Evolutionary conservation across 2,113 vertebrate genomes (phyloP).

Genomic region (Phylloscopus trochilus): DNA sequence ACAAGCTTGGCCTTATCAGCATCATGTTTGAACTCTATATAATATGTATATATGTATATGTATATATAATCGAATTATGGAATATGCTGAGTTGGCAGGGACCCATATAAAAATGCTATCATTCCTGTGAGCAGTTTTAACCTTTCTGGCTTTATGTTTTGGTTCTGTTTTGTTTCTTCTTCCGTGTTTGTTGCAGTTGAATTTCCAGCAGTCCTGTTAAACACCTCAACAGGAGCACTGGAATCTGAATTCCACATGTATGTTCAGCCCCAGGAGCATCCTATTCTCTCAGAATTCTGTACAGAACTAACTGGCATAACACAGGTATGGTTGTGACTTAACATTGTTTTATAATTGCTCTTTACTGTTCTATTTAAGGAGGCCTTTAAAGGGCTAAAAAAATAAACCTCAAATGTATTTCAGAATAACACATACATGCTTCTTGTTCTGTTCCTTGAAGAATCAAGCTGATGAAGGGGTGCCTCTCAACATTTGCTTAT

Average conservation of each 20-base stretch:
- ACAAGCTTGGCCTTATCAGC: too few relatives aligned
- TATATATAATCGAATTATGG: neutral
- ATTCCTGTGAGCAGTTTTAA: neutral
- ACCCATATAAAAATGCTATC: neutral
- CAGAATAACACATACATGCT: neutral
- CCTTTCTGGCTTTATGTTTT: too few relatives aligned
- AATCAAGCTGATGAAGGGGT: constrained; percentile 87
- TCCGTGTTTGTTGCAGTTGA: constrained; percentile 77
- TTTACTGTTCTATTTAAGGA: neutral
- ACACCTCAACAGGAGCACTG: constrained; percentile 78
- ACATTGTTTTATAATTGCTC: neutral
- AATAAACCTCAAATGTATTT: neutral
- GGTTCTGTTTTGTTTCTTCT: neutral
- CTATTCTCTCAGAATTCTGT: constrained; percentile 87
- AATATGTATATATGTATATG: neutral
- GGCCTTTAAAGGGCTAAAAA: neutral
- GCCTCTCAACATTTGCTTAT: constrained; percentile 89
- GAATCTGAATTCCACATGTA: constrained; percentile 91
- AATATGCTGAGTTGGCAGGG: neutral
- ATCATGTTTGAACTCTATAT: neutral
- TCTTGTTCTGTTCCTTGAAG: constrained; percentile 67
- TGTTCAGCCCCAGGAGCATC: constrained; percentile 91
- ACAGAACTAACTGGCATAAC: constrained; percentile 90
- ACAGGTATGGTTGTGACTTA: constrained; percentile 72
- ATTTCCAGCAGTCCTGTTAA: constrained; percentile 90